Conservation (phyloP, 2,888 invertebrate genomes). For the Lasioglossum villosulum region DNA sequence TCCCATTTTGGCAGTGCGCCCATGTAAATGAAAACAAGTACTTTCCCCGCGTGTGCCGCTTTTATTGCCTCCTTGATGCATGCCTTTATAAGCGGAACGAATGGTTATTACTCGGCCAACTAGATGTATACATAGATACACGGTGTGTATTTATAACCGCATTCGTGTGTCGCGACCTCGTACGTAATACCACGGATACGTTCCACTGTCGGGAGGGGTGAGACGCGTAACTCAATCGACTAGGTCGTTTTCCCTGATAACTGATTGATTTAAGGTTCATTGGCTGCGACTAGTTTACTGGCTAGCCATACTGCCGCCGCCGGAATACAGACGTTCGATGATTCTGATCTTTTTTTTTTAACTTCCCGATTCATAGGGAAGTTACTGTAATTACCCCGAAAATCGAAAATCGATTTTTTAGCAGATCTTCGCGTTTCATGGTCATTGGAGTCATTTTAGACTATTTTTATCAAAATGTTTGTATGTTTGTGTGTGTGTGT, state of each 20-base stretch:
- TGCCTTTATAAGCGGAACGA: conserved; percentile 82
- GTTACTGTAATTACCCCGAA: too few species aligned
- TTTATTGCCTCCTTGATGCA: conserved; percentile 82
- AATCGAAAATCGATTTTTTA: too few species aligned
- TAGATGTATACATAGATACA: conserved; percentile 62
- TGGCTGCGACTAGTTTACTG: background rate
- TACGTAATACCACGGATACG: conserved; percentile 11
- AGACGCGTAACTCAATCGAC: background rate
- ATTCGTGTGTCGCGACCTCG: conserved; percentile 19
- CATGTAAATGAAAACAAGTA: conserved; percentile 83
- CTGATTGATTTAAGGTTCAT: conserved; percentile 6
- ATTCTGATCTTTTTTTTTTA: background rate
- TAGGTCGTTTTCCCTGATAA: background rate
- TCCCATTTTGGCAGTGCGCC: conserved; percentile 79
- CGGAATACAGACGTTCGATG: background rate
- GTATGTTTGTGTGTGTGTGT: too few species aligned
- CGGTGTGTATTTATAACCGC: conserved; percentile 34
- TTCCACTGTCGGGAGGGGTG: background rate
- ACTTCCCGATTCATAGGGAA: too few species aligned
- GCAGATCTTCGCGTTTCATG: too few species aligned
- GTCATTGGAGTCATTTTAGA: too few species aligned
- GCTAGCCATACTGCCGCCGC: background rate
- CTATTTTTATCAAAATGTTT: too few species aligned
- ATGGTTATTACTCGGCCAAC: conserved; percentile 79
- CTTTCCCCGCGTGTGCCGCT: conserved; percentile 71